Conservation (phyloP, 2,797 vertebrate species). For the Aldrovandia affinis region DNA sequence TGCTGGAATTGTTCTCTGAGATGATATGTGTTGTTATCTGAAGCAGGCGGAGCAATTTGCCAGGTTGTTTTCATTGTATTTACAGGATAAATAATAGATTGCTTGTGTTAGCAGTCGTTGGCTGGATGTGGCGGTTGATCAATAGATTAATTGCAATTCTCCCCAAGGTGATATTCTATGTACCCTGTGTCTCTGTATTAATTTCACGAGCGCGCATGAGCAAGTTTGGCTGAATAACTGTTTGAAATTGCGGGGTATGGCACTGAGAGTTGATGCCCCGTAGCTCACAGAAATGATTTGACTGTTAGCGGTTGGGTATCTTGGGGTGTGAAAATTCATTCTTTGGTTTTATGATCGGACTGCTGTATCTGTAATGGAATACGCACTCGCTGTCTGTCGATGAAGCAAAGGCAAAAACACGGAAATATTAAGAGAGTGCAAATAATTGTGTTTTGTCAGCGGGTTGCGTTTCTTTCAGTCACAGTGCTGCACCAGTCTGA, state of each 20-base stretch:
- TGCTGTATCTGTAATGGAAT: slow-evolving; percentile 24
- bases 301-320: slow-evolving; percentile 20
- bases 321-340: slow-evolving; percentile 25
- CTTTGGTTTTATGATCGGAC: slow-evolving; percentile 26
- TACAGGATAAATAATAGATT: neutral
- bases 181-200: slow-evolving; percentile 11
- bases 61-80: neutral
- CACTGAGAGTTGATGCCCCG: slow-evolving; percentile 33
- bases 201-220: slow-evolving; percentile 35
- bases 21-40: neutral
- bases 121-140: slow-evolving; percentile 3
- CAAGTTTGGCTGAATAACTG: slow-evolving; percentile 33
- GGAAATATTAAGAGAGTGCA: slow-evolving; percentile 29
- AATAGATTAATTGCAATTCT: slow-evolving; percentile 17
- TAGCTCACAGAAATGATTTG: slow-evolving; percentile 36
- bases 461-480: slow-evolving; percentile 45
- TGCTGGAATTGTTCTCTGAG: neutral
- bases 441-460: slow-evolving; percentile 37
- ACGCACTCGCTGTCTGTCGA: neutral
- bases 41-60: neutral
- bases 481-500: slow-evolving; percentile 44
- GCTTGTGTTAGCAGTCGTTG: neutral
- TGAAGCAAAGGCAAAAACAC: slow-evolving; percentile 33
- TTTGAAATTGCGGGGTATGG: slow-evolving; percentile 43
- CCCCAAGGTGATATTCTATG: neutral